Percentiles rank a stretch among this genome's conserved stretches.
These are phyloP conservation scores for Mimumesa dahlbomi DNA, from an alignment of 2,888 invertebrate genomes.

Conservation along the genomic window DNA sequence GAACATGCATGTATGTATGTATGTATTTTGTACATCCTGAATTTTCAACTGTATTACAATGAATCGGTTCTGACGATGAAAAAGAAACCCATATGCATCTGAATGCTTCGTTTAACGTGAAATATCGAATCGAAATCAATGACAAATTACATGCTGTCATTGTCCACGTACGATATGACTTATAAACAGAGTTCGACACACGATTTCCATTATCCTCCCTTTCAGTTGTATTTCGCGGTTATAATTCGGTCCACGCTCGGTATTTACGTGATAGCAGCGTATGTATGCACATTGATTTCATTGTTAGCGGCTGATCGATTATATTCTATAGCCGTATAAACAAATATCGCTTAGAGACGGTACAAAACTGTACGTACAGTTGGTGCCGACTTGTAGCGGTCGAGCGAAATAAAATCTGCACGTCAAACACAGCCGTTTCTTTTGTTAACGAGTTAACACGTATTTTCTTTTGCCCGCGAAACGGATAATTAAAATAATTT, in stretches of 20 bases:
- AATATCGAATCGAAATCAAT: no score
- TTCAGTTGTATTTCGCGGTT: neutral
- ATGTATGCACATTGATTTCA: neutral
- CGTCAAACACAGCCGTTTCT: no score
- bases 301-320: neutral
- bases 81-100: no score
- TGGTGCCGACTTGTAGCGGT: no score
- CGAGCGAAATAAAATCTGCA: neutral
- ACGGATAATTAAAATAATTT: no score
- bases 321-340: neutral
- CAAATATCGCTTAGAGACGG: neutral
- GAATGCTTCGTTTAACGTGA: no score
- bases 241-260: neutral
- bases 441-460: neutral
- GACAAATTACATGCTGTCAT: no score
- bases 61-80: no score
- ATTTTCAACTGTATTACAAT: no score
- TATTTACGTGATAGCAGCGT: neutral
- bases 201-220: neutral
- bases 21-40: no score
- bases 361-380: neutral
- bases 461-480: neutral
- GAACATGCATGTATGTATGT: no score
- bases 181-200: neutral
- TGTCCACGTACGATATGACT: neutral